Evolutionary conservation across 2,797 vertebrate species (phyloP).

Genomic region (Myoxocephalus aenaeus): DNA sequence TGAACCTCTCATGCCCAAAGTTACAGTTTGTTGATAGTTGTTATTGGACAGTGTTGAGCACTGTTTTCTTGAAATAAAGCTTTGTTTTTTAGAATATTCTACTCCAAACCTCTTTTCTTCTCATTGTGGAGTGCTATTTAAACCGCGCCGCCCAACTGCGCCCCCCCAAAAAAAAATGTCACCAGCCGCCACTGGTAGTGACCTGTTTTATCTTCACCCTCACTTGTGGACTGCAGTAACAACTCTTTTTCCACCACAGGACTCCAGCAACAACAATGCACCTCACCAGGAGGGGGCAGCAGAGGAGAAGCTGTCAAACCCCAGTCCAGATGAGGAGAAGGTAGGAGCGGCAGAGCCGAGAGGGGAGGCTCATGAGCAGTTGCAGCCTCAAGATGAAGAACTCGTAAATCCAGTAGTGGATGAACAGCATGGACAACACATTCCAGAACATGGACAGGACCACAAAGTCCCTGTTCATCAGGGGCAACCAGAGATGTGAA

Average conservation of each 20-base stretch:
- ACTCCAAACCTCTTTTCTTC: too few species aligned
- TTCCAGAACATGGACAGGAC: slow-evolving; percentile 41
- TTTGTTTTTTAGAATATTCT: too few species aligned
- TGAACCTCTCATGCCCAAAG: too few species aligned
- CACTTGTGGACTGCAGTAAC: slow-evolving; percentile 6
- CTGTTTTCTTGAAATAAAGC: too few species aligned
- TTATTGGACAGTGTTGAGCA: too few species aligned
- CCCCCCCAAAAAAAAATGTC: too few species aligned
- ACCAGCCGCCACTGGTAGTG: too few species aligned
- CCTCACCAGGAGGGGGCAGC: slow-evolving; percentile 38
- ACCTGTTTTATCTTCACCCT: slow-evolving; percentile 3
- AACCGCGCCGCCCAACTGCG: too few species aligned
- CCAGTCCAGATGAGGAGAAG: background rate
- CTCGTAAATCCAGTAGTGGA: slow-evolving; percentile 15
- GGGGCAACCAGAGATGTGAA: slow-evolving; percentile 79
- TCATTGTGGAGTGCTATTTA: too few species aligned
- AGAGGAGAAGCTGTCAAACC: slow-evolving; percentile 34
- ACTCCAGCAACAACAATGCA: slow-evolving; percentile 37
- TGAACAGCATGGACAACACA: slow-evolving; percentile 51
- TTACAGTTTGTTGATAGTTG: too few species aligned
- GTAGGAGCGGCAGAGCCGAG: slow-evolving; percentile 31
- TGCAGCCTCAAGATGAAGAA: slow-evolving; percentile 28
- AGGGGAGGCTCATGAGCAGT: slow-evolving; percentile 27
- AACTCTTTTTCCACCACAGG: slow-evolving; percentile 17
- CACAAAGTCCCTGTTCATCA: slow-evolving; percentile 63